Conservation (phyloP, 2,888 invertebrate species). For the Torymus tubicola region DNA sequence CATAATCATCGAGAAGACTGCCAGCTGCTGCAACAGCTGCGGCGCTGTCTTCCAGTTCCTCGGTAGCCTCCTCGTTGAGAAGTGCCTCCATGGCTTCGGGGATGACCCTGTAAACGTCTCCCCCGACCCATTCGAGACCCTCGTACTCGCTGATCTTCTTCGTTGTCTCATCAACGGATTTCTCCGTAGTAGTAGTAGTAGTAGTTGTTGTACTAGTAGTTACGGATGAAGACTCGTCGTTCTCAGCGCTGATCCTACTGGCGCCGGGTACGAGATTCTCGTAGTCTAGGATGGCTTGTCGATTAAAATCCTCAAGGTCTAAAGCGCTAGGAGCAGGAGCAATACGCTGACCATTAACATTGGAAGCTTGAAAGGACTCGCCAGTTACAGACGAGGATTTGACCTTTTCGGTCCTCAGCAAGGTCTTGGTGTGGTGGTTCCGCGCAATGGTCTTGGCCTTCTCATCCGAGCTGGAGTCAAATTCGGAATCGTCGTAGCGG, state of each 20-base stretch:
- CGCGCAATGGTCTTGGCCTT: conserved; percentile 33
- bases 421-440: conserved; percentile 43
- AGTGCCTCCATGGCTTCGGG: conserved; percentile 68
- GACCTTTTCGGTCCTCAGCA: conserved; percentile 49
- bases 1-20: conserved; percentile 46
- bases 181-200: too few relatives aligned
- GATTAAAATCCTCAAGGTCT: conserved; percentile 68
- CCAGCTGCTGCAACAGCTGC: conserved; percentile 38
- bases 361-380: conserved; percentile 62
- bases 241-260: background rate
- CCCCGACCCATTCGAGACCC: conserved; percentile 73
- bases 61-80: conserved; percentile 61
- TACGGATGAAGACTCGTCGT: background rate
- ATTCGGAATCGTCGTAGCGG: conserved; percentile 71
- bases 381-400: conserved; percentile 24
- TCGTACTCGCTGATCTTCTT: conserved; percentile 66
- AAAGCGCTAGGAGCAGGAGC: conserved; percentile 24
- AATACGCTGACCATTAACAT: conserved; percentile 1
- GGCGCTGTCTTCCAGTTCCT: conserved; percentile 61
- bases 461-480: conserved; percentile 69
- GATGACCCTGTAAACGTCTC: conserved; percentile 73
- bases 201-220: too few relatives aligned
- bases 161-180: background rate
- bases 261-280: conserved; percentile 65
- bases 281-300: conserved; percentile 70